Percentiles rank a stretch among this genome's conserved stretches.
phyloP scores from a whole-genome alignment of 2,113 vertebrate genomes.

The Colistium nudipinnis region DNA sequence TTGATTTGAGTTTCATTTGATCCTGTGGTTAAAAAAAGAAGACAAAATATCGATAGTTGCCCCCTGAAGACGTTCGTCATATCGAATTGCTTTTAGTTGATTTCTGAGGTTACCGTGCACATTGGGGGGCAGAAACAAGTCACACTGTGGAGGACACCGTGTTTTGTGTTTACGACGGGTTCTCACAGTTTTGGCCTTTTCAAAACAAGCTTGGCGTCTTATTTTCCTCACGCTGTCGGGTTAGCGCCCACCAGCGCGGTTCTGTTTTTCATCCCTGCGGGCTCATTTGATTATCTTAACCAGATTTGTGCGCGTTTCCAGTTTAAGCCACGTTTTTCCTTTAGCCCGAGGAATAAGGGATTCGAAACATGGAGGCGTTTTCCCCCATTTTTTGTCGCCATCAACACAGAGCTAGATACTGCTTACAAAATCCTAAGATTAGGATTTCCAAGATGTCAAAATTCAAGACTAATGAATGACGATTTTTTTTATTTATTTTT shows the following conservation, averaged over 20 bases:
- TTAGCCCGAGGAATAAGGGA: constrained; percentile 31
- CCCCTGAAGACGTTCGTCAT: constrained; percentile 5
- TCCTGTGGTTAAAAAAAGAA: too few species aligned
- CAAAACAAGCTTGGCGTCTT: background rate
- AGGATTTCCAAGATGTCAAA: background rate
- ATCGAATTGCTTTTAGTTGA: constrained; percentile 1
- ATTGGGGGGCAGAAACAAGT: background rate
- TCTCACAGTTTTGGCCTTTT: background rate
- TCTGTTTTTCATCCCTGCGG: constrained; percentile 6
- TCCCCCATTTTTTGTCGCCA: constrained; percentile 1
- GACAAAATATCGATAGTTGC: background rate
- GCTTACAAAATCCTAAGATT: background rate
- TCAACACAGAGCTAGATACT: background rate
- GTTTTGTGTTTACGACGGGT: background rate
- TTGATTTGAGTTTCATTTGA: too few species aligned
- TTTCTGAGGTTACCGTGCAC: background rate
- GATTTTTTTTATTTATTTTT: too few species aligned
- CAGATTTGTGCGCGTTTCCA: constrained; percentile 10
- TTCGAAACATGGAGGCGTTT: constrained; percentile 19
- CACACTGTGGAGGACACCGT: background rate
- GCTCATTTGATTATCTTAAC: constrained; percentile 11
- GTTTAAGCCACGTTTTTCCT: too few species aligned
- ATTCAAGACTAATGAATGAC: background rate
- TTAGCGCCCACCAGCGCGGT: background rate
- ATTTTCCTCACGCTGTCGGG: background rate